These are phyloP conservation scores for Liparis tanakae DNA, from an alignment of 2,797 vertebrate species.

Conservation along the genomic window DNA sequence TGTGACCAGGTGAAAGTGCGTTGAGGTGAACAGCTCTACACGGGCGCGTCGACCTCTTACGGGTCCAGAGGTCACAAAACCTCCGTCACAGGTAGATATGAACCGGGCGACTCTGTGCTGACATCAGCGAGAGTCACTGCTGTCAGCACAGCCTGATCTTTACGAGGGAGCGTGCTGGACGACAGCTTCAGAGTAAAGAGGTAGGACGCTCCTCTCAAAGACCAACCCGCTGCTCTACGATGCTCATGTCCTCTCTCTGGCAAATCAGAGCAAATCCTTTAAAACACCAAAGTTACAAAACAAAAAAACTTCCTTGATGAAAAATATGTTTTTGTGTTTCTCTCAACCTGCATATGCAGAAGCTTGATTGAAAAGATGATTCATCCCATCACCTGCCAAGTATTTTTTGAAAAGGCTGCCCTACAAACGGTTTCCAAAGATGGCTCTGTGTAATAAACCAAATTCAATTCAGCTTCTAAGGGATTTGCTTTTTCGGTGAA, in stretches of 20 bases:
- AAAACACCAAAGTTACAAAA: background rate
- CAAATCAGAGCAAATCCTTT: background rate
- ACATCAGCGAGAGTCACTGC: background rate
- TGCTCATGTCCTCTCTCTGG: background rate
- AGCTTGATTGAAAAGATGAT: background rate
- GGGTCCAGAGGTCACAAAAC: constrained; percentile 42
- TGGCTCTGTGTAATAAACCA: background rate
- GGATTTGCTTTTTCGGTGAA: too few relatives aligned
- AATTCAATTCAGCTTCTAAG: background rate
- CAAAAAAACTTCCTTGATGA: background rate
- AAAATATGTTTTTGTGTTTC: too few relatives aligned
- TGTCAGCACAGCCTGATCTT: constrained; percentile 14
- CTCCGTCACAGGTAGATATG: background rate
- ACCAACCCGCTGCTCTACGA: background rate
- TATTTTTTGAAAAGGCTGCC: background rate
- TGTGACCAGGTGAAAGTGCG: background rate
- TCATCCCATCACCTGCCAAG: background rate
- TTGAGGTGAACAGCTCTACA: constrained; percentile 20
- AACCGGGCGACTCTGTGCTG: background rate
- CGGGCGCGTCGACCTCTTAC: constrained; percentile 48
- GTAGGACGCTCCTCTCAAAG: background rate
- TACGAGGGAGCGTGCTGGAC: constrained; percentile 22
- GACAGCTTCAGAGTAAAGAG: background rate
- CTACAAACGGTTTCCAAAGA: background rate
- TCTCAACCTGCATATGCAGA: background rate